phyloP scores from a whole-genome alignment of 2,113 vertebrate species.

The Entomyzon cyanotis region DNA sequence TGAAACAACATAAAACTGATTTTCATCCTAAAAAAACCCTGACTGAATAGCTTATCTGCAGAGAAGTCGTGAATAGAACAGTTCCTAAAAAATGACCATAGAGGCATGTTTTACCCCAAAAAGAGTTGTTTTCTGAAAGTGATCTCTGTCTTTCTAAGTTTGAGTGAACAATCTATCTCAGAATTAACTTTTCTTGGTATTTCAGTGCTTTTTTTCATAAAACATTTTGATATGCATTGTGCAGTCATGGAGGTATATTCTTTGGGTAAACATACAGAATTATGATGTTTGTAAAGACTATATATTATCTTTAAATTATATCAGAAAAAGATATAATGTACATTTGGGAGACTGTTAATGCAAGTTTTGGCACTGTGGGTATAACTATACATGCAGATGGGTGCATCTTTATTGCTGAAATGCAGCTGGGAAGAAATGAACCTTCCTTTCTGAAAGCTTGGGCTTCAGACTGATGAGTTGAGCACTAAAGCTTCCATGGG shows the following conservation, averaged over 20 bases:
- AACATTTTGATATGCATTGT: background rate
- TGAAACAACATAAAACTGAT: background rate
- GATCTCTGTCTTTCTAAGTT: background rate
- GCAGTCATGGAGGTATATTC: background rate
- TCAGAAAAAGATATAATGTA: fast-evolving
- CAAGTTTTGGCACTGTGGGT: background rate
- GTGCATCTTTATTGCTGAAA: background rate
- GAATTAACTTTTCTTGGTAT: background rate
- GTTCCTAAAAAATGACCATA: background rate
- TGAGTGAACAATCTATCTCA: background rate
- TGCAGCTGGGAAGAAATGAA: background rate
- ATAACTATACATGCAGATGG: background rate
- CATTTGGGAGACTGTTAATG: background rate
- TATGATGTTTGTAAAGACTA: background rate
- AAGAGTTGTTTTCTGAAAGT: background rate
- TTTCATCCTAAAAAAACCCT: fast-evolving
- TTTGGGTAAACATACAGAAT: background rate
- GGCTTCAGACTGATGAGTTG: background rate
- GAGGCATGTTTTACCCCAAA: background rate
- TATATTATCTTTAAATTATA: background rate
- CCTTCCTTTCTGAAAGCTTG: background rate
- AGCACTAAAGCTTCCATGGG: background rate
- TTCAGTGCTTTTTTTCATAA: background rate
- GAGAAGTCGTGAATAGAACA: background rate
- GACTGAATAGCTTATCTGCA: background rate